Evolutionary conservation across 2,888 invertebrate species (phyloP).

Genomic region (Ctenicera cuprea): DNA sequence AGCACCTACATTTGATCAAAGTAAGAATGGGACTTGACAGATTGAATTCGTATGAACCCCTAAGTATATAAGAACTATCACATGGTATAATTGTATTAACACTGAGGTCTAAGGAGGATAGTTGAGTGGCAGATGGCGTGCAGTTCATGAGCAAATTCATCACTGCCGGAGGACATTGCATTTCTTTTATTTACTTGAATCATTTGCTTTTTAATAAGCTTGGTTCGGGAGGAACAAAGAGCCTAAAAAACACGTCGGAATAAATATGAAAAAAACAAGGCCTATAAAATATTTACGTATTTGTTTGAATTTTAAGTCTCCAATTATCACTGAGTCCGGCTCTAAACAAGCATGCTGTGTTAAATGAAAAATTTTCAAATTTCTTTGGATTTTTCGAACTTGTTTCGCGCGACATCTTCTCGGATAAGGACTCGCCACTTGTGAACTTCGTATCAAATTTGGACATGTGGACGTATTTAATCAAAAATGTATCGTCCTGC

Average conservation of each 20-base stretch:
- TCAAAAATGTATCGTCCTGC: slow-evolving; percentile 36
- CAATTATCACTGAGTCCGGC: no score
- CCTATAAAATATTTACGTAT: no score
- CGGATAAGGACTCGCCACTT: neutral
- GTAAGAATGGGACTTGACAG: slow-evolving; percentile 3
- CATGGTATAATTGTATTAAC: slow-evolving; percentile 14
- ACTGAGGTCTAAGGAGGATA: slow-evolving; percentile 7
- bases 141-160: slow-evolving; percentile 33
- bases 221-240: no score
- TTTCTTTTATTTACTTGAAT: slow-evolving; percentile 48
- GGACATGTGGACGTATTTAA: slow-evolving; percentile 43
- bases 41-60: neutral
- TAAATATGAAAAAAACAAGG: no score
- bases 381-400: slow-evolving; percentile 2
- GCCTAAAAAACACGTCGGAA: no score
- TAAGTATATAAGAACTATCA: slow-evolving; percentile 16
- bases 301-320: no score
- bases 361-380: no score
- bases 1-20: slow-evolving; percentile 31
- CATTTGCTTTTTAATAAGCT: neutral
- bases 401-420: neutral
- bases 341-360: no score
- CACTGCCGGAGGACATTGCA: slow-evolving; percentile 36
- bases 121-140: slow-evolving; percentile 51
- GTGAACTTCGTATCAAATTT: neutral